phyloP scores from a whole-genome alignment of 2,797 vertebrate genomes.

The Ctenopoma kingsleyae region DNA sequence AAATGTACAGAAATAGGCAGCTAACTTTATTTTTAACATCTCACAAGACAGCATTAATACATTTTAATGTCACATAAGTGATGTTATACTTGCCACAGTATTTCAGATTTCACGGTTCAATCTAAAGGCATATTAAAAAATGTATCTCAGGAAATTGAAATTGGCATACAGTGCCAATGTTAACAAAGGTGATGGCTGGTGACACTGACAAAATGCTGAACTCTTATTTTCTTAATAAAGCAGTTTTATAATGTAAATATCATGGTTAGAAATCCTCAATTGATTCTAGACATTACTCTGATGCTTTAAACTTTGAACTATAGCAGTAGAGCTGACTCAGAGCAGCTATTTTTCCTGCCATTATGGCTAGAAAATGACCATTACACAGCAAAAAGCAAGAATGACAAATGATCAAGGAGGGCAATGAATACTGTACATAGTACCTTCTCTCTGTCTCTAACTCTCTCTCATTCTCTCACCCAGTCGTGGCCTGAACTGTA shows the following conservation, averaged over 20 bases:
- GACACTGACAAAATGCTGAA: conserved; percentile 2
- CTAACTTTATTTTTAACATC: conserved; percentile 28
- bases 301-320: conserved; percentile 25
- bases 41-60: conserved; percentile 22
- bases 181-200: background rate
- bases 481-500: conserved; percentile 80
- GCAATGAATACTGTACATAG: conserved; percentile 55
- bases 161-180: background rate
- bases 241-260: conserved; percentile 32
- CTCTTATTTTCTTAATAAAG: conserved; percentile 19
- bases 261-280: background rate
- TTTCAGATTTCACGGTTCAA: conserved; percentile 24
- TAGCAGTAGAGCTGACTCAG: conserved; percentile 14
- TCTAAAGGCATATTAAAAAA: conserved; percentile 25
- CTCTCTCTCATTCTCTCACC: conserved; percentile 46
- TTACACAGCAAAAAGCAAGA: conserved; percentile 38
- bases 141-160: conserved; percentile 21
- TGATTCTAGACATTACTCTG: conserved; percentile 26
- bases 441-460: conserved; percentile 26
- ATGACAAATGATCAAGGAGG: conserved; percentile 51
- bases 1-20: conserved; percentile 30
- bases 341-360: conserved; percentile 26
- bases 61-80: conserved; percentile 41
- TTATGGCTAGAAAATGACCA: conserved; percentile 31
- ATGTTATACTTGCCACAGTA: conserved; percentile 10